phyloP scores from a whole-genome alignment of 2,888 invertebrate species.

The Beris morrisii region DNA sequence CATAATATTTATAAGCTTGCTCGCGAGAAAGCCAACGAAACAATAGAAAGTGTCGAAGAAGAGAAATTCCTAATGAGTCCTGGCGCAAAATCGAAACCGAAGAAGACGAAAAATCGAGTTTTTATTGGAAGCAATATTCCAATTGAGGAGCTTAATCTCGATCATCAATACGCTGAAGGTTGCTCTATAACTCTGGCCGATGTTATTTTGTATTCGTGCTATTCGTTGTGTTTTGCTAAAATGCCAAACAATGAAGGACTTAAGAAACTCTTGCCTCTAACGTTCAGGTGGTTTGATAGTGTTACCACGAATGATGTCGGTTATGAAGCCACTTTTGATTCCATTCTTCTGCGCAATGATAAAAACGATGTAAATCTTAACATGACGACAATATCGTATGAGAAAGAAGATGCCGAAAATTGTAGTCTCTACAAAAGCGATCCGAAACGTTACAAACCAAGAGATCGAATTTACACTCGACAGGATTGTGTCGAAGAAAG shows the following conservation, averaged over 20 bases:
- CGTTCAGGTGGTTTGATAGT: conserved; percentile 65
- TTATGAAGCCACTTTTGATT: conserved; percentile 13
- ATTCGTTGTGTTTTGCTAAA: conserved; percentile 63
- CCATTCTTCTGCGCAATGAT: neutral
- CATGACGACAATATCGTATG: neutral
- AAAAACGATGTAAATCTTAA: neutral
- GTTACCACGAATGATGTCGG: conserved; percentile 39
- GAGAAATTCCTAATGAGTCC: conserved; percentile 48
- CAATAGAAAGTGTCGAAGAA: conserved; percentile 40
- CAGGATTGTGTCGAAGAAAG: conserved; percentile 71
- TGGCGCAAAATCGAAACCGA: conserved; percentile 53
- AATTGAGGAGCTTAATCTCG: conserved; percentile 59
- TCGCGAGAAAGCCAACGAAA: conserved; percentile 60
- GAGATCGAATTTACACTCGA: conserved; percentile 72
- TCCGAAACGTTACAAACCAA: conserved; percentile 73
- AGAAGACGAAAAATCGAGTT: conserved; percentile 50
- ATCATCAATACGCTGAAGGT: conserved; percentile 82
- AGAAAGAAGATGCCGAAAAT: conserved; percentile 29
- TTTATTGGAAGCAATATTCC: conserved; percentile 57
- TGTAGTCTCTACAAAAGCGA: conserved; percentile 76
- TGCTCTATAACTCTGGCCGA: conserved; percentile 81
- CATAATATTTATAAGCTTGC: conserved; percentile 83
- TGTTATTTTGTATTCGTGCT: conserved; percentile 73
- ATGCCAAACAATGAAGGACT: conserved; percentile 40
- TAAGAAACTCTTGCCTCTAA: conserved; percentile 61